Conservation (phyloP, 2,888 invertebrate genomes). For the Epiblema foenella region DNA sequence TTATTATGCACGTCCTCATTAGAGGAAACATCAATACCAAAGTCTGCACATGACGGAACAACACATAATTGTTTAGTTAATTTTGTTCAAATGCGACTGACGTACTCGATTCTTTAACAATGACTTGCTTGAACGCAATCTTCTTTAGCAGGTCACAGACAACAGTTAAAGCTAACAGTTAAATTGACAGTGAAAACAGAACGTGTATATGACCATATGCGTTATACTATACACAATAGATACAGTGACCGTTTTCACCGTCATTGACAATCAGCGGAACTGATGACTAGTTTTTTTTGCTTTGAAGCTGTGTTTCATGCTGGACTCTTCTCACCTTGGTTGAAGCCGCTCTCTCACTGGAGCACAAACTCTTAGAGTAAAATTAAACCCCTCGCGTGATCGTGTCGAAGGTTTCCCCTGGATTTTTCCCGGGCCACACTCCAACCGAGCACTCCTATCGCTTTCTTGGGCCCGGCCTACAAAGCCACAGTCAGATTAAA, state of each 20-base stretch:
- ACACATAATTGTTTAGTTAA: conserved; percentile 6
- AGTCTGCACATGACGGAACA: conserved; percentile 5
- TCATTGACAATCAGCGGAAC: conserved; percentile 22
- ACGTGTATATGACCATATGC: conserved; percentile 7
- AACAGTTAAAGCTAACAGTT: conserved; percentile 28
- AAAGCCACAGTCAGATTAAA: no score
- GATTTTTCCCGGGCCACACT: no score
- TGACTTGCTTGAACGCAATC: conserved; percentile 29
- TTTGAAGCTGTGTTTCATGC: no score
- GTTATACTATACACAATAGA: conserved; percentile 8
- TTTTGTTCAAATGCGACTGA: conserved; percentile 11
- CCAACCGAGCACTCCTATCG: no score
- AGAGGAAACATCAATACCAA: not conserved
- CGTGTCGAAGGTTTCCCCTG: no score
- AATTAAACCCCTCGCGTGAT: no score
- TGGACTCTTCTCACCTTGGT: no score
- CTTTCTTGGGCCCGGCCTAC: no score
- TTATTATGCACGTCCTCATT: conserved; percentile 1
- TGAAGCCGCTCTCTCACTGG: no score
- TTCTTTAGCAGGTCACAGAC: conserved; percentile 23
- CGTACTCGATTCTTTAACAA: conserved; percentile 22
- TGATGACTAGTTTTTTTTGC: conserved; percentile 5
- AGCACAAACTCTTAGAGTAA: no score
- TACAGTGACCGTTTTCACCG: conserved; percentile 12
- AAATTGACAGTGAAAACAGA: conserved; percentile 26